These are phyloP conservation scores for Dermolepida albohirtum DNA, from an alignment of 2,888 invertebrate species.

Conservation along the genomic window DNA sequence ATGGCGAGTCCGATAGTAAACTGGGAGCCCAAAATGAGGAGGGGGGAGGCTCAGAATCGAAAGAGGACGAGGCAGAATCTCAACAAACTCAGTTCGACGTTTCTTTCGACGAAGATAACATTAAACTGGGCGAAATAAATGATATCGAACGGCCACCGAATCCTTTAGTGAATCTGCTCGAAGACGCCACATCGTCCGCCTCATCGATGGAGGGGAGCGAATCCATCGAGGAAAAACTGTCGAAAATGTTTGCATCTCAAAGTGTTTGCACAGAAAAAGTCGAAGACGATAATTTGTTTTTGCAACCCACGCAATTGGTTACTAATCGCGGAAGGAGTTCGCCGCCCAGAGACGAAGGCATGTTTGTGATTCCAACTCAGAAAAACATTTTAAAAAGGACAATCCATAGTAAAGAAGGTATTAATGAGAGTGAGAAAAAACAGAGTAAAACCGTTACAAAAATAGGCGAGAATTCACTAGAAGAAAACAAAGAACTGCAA, in stretches of 20 bases:
- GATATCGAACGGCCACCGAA: slow-evolving; percentile 5
- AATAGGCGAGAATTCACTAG: too few species aligned
- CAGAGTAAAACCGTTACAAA: too few species aligned
- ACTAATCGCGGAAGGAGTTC: neutral
- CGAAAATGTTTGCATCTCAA: slow-evolving; percentile 36
- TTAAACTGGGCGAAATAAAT: neutral
- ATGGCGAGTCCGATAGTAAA: neutral
- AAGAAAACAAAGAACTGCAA: neutral
- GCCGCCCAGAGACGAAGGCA: too few species aligned
- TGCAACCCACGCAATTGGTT: slow-evolving; percentile 1
- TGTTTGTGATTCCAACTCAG: too few species aligned
- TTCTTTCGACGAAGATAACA: slow-evolving; percentile 12
- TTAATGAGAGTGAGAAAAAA: too few species aligned
- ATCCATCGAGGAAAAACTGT: slow-evolving; percentile 29
- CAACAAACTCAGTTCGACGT: slow-evolving; percentile 24
- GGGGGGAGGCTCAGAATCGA: neutral
- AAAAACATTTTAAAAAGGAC: too few species aligned
- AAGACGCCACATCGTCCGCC: neutral
- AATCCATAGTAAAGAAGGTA: too few species aligned
- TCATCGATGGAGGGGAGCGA: neutral
- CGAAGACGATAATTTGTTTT: slow-evolving; percentile 4
- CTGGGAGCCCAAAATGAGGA: neutral
- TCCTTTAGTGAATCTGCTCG: slow-evolving; percentile 2
- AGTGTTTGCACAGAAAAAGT: neutral
- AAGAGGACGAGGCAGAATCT: neutral